Percentiles rank a stretch among this genome's conserved stretches.
These are phyloP conservation scores for Pelobates fuscus DNA, from an alignment of 2,113 vertebrate genomes.

Conservation along the genomic window DNA sequence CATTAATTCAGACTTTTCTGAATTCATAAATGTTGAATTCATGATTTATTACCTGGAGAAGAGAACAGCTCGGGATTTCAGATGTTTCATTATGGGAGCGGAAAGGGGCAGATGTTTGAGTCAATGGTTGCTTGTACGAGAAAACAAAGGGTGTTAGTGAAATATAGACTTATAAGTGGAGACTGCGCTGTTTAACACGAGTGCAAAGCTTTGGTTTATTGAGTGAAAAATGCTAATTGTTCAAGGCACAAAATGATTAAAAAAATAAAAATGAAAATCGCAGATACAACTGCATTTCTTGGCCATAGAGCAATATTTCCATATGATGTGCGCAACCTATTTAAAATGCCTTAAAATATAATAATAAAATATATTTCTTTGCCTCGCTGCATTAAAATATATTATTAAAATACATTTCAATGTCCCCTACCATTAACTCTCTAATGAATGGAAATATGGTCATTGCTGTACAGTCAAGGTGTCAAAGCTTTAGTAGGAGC, in stretches of 20 bases:
- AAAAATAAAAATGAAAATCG: background rate
- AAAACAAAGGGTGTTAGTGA: constrained; percentile 31
- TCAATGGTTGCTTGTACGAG: constrained; percentile 34
- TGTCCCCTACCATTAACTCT: too few relatives aligned
- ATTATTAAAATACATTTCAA: too few relatives aligned
- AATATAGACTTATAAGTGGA: constrained; percentile 23
- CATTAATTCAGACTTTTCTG: constrained; percentile 53
- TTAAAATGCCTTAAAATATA: too few relatives aligned
- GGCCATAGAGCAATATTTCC: too few relatives aligned
- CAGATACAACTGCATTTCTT: background rate
- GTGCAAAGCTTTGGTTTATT: background rate
- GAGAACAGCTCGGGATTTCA: constrained; percentile 54
- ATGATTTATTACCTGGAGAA: constrained; percentile 59
- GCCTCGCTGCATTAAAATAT: too few relatives aligned
- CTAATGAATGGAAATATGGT: too few relatives aligned
- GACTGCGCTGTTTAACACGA: background rate
- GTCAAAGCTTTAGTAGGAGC: too few relatives aligned
- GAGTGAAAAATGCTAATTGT: background rate
- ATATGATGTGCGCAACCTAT: too few relatives aligned
- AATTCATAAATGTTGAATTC: constrained; percentile 48
- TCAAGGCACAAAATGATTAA: background rate
- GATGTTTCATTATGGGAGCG: constrained; percentile 23
- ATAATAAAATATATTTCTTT: too few relatives aligned
- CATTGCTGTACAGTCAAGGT: too few relatives aligned
- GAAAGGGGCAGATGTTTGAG: constrained; percentile 39